Conservation (phyloP, 1,140 invertebrate genomes). For the Aporrectodea caliginosa region DNA sequence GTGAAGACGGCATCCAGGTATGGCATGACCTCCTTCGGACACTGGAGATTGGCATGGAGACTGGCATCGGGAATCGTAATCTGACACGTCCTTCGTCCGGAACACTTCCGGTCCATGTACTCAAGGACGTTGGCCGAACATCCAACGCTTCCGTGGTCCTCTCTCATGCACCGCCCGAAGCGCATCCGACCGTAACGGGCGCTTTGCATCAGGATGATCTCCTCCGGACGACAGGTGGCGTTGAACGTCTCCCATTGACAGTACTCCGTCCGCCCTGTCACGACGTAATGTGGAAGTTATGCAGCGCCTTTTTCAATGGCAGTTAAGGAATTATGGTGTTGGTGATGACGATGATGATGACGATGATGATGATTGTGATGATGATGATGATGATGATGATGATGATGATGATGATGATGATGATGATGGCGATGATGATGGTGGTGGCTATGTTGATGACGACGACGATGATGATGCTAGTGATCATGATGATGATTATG, state of each 20-base stretch:
- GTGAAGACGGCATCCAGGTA: slow-evolving; percentile 23
- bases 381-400: slow-evolving; percentile 17
- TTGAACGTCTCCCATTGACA: slow-evolving; percentile 18
- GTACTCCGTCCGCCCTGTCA: too few species aligned
- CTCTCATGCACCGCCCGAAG: slow-evolving; percentile 20
- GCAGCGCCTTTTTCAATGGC: too few species aligned
- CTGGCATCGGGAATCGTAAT: slow-evolving; percentile 11
- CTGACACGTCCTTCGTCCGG: slow-evolving; percentile 23
- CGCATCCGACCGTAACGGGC: slow-evolving; percentile 23
- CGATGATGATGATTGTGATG: too few species aligned
- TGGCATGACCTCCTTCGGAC: slow-evolving; percentile 23
- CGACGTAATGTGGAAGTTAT: too few species aligned
- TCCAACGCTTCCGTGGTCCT: slow-evolving; percentile 16
- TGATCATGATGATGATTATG: too few species aligned
- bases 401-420: slow-evolving; percentile 8
- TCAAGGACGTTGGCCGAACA: slow-evolving; percentile 6
- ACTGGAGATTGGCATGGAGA: slow-evolving; percentile 10
- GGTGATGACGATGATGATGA: slow-evolving; percentile 11
- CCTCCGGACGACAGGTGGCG: neutral
- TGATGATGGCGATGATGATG: slow-evolving; percentile 12
- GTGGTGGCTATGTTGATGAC: too few species aligned
- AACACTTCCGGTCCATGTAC: slow-evolving; percentile 8
- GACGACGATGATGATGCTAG: too few species aligned
- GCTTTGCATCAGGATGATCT: neutral
- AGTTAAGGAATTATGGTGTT: neutral